These are phyloP conservation scores for Drosophila navojoa DNA, from an alignment of 1,140 invertebrate genomes.

Conservation along the genomic window DNA sequence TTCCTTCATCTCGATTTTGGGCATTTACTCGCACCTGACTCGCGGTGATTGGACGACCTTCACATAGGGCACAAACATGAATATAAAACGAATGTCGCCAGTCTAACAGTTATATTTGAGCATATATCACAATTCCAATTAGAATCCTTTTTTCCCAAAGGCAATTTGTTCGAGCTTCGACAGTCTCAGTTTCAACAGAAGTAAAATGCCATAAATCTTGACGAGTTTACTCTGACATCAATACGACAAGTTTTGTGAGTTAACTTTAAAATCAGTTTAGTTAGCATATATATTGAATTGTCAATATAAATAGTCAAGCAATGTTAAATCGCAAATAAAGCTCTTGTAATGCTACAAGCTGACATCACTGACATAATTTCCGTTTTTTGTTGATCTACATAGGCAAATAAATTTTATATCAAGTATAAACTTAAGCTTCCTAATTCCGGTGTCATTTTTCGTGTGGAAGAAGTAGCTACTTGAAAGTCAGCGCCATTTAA, in stretches of 20 bases:
- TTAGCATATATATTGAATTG: not conserved
- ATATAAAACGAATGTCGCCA: conserved; percentile 23
- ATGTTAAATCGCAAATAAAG: not conserved
- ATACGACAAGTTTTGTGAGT: not conserved
- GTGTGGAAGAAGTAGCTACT: conserved; percentile 1
- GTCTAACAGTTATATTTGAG: conserved; percentile 10
- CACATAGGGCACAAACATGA: conserved; percentile 51
- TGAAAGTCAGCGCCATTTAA: conserved; percentile 6
- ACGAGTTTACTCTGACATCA: not conserved
- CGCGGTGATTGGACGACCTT: conserved; percentile 48
- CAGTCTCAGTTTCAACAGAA: not conserved
- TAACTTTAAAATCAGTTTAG: not conserved
- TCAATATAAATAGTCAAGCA: too few relatives aligned
- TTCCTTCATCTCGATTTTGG: conserved; percentile 45
- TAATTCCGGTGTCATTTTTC: conserved; percentile 1
- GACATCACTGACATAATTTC: too few relatives aligned
- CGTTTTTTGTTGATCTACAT: too few relatives aligned
- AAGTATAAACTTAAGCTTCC: not conserved
- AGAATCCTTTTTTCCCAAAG: conserved; percentile 7
- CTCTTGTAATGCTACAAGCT: too few relatives aligned
- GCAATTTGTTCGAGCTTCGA: not conserved
- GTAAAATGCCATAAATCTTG: too few relatives aligned
- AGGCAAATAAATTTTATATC: not conserved
- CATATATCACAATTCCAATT: conserved; percentile 41
- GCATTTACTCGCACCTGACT: conserved; percentile 45